Evolutionary conservation across 2,888 invertebrate genomes (phyloP).

Genomic region (Nasonovia ribisnigri): DNA sequence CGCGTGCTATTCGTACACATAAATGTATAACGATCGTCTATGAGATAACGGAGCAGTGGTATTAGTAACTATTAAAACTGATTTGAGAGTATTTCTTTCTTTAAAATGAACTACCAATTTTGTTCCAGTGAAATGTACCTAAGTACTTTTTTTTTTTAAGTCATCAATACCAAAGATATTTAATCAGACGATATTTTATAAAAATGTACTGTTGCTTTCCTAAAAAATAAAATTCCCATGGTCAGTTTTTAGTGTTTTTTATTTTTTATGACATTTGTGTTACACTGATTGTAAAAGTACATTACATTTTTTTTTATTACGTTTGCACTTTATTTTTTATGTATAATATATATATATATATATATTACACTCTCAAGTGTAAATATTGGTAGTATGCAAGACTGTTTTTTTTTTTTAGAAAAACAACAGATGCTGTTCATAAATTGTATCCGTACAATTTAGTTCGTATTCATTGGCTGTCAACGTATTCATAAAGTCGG

Average conservation of each 20-base stretch:
- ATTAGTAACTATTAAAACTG: not conserved
- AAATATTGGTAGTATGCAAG: not conserved
- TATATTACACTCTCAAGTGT: not conserved
- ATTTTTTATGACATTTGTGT: constrained; percentile 26
- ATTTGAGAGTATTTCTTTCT: not conserved
- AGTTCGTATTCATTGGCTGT: not conserved
- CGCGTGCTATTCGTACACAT: not conserved
- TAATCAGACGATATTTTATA: not conserved
- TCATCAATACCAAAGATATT: not conserved
- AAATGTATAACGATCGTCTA: not conserved
- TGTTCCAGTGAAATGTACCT: not conserved
- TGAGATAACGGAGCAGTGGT: not conserved
- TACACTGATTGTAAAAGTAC: constrained; percentile 23
- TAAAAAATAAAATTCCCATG: not conserved
- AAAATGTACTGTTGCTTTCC: not conserved
- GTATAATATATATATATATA: too few species aligned
- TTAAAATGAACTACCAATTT: not conserved
- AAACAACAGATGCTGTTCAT: constrained; percentile 26
- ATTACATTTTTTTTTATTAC: constrained; percentile 23
- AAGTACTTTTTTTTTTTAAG: not conserved
- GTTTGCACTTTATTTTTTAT: constrained; percentile 17
- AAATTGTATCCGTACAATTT: not conserved
- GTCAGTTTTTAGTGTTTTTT: constrained; percentile 27
- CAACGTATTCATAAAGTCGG: not conserved
- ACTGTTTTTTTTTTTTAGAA: not conserved